phyloP scores from a whole-genome alignment of 2,888 invertebrate genomes.

The Zonitis immaculata region DNA sequence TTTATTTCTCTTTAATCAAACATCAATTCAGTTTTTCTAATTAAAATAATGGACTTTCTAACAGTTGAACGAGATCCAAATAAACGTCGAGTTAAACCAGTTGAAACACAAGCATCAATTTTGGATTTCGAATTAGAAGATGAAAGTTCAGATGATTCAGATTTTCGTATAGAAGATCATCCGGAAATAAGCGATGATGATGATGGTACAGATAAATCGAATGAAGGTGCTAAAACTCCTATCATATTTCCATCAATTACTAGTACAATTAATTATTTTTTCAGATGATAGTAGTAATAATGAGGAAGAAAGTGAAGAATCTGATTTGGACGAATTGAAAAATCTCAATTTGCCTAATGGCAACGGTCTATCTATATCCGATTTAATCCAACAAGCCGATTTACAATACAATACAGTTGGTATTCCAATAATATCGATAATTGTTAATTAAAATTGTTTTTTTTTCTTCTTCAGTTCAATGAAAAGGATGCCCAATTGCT shows the following conservation, averaged over 20 bases:
- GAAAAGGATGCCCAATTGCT: conserved; percentile 59
- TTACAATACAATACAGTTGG: conserved; percentile 42
- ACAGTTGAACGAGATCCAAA: conserved; percentile 68
- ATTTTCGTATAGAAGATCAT: conserved; percentile 87
- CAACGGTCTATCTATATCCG: conserved; percentile 48
- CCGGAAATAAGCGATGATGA: conserved; percentile 74
- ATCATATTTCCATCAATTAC: background rate
- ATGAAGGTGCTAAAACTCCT: background rate
- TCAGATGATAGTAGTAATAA: conserved; percentile 35
- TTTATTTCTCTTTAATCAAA: background rate
- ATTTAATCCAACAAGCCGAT: conserved; percentile 52
- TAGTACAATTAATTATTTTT: too few relatives aligned
- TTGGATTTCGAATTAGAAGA: conserved; percentile 83
- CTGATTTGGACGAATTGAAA: conserved; percentile 32
- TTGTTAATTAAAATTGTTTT: too few relatives aligned
- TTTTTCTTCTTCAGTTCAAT: conserved; percentile 33
- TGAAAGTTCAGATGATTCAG: conserved; percentile 91
- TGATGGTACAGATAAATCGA: conserved; percentile 61
- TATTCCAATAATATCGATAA: too few relatives aligned
- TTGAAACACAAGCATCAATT: conserved; percentile 67
- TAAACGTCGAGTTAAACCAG: conserved; percentile 77
- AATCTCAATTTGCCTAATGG: conserved; percentile 32
- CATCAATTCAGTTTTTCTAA: conserved; percentile 12
- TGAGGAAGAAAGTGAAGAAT: conserved; percentile 47
- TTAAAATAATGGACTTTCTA: conserved; percentile 25